Evolutionary conservation across 2,113 vertebrate species (phyloP).

Genomic region (Barbus barbus): DNA sequence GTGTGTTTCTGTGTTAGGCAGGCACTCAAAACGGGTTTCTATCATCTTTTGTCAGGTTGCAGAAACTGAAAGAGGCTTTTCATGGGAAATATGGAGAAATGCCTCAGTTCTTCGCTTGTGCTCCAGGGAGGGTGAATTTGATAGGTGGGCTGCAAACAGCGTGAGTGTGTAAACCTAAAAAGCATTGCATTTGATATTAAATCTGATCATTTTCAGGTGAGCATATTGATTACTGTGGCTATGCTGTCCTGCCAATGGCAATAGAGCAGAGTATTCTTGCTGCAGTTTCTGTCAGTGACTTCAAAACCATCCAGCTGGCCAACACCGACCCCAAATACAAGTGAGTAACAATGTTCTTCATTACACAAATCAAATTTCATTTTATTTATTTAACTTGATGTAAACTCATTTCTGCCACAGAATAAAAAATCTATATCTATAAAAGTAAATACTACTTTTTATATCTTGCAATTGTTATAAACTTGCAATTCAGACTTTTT

Average conservation of each 20-base stretch:
- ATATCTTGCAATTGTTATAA: too few species aligned
- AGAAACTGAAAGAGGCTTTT: constrained; percentile 86
- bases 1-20: not conserved
- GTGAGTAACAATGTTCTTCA: constrained; percentile 72
- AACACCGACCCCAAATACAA: constrained; percentile 84
- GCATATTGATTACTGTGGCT: constrained; percentile 97
- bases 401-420: not conserved
- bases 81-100: constrained; percentile 83
- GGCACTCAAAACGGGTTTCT: not conserved
- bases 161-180: too few species aligned
- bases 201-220: constrained; percentile 77
- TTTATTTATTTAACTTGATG: not conserved
- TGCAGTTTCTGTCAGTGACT: constrained; percentile 83
- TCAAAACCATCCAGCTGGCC: constrained; percentile 79
- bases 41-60: constrained; percentile 74
- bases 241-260: constrained; percentile 96
- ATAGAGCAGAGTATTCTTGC: constrained; percentile 92
- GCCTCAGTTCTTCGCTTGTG: constrained; percentile 89
- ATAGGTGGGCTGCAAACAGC: constrained; percentile 84
- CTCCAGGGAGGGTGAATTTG: constrained; percentile 94
- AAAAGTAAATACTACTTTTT: too few species aligned
- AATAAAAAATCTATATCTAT: too few species aligned
- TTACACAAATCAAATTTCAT: not conserved
- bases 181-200: not conserved
- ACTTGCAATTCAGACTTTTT: too few species aligned